phyloP scores from a whole-genome alignment of 2,888 invertebrate species.

The Syrphus vitripennis region DNA sequence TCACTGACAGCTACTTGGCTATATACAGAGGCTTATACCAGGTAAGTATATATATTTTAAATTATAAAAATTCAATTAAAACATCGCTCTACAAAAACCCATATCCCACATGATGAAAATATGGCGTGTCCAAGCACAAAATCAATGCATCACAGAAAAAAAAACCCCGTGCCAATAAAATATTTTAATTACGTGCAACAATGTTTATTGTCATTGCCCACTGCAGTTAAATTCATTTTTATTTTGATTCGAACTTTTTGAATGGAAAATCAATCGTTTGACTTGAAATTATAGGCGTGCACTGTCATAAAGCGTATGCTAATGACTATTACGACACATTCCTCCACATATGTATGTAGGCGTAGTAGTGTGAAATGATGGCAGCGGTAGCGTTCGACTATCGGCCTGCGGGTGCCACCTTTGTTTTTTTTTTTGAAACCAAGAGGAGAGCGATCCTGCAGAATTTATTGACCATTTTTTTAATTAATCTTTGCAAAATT shows the following conservation, averaged over 20 bases:
- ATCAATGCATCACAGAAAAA: conserved; percentile 46
- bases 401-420: background rate
- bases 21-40: background rate
- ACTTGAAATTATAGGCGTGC: conserved; percentile 19
- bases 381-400: background rate
- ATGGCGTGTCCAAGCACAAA: conserved; percentile 34
- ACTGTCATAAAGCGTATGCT: background rate
- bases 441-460: background rate
- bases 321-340: conserved; percentile 25
- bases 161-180: conserved; percentile 18
- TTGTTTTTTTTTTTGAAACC: background rate
- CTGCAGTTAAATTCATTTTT: conserved; percentile 3
- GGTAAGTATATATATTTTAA: background rate
- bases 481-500: conserved; percentile 68
- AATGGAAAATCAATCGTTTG: conserved; percentile 52
- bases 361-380: background rate
- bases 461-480: conserved; percentile 64
- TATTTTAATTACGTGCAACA: conserved; percentile 49
- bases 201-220: conserved; percentile 30
- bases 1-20: conserved; percentile 6
- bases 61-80: conserved; percentile 60
- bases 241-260: background rate
- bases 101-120: conserved; percentile 39
- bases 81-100: conserved; percentile 29
- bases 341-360: background rate